Evolutionary conservation across 1,140 invertebrate genomes (phyloP).

Genomic region (Drosophila arawakana): DNA sequence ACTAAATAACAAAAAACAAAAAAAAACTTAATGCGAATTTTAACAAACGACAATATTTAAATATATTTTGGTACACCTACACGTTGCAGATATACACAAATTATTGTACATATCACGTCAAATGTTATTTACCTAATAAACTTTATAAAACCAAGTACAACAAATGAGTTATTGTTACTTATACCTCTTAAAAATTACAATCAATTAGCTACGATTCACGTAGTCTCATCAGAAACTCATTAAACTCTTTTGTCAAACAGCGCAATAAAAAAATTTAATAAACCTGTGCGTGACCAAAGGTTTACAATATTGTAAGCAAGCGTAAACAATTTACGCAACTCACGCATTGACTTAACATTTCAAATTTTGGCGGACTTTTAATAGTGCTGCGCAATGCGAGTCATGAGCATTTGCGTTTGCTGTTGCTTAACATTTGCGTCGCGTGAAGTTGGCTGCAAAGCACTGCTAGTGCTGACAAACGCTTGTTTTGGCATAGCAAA

Average conservation of each 20-base stretch:
- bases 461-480: neutral
- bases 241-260: constrained; percentile 11
- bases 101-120: constrained; percentile 26
- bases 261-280: neutral
- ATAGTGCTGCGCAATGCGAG: neutral
- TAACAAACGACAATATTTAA: constrained; percentile 16
- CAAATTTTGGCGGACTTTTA: neutral
- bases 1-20: too few species aligned
- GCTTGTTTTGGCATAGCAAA: constrained; percentile 14
- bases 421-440: neutral
- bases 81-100: constrained; percentile 8
- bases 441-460: constrained; percentile 27
- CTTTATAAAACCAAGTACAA: constrained; percentile 6
- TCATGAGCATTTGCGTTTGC: neutral
- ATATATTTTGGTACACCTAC: constrained; percentile 2
- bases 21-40: constrained; percentile 40
- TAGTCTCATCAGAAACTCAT: constrained; percentile 32
- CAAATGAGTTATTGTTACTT: neutral
- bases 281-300: constrained; percentile 14
- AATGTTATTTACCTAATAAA: constrained; percentile 36
- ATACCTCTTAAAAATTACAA: neutral
- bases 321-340: too few species aligned
- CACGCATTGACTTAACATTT: neutral
- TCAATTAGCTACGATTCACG: neutral
- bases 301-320: neutral